phyloP scores from a whole-genome alignment of 1,140 invertebrate species.

The Arion vulgaris region DNA sequence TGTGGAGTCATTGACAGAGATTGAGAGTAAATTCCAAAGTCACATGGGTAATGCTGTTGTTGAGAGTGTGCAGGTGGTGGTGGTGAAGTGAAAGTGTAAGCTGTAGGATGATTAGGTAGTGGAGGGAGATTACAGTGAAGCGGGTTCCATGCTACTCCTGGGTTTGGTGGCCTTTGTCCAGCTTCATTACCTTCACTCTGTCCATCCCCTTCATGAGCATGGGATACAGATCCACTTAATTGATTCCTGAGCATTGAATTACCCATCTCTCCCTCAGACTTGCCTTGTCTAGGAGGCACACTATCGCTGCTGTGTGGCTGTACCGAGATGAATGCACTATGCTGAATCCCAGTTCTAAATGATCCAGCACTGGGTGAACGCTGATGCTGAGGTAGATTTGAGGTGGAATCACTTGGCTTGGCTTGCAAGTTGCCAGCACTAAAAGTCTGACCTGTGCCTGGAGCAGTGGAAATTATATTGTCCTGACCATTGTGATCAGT shows the following conservation, averaged over 20 bases:
- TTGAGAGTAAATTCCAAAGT: slow-evolving; percentile 1
- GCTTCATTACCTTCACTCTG: slow-evolving; percentile 57
- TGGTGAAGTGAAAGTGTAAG: not conserved
- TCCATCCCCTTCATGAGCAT: slow-evolving; percentile 62
- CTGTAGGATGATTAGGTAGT: slow-evolving; percentile 9
- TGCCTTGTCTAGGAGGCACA: slow-evolving; percentile 55
- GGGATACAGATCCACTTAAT: slow-evolving; percentile 52
- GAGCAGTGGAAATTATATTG: not conserved
- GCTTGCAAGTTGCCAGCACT: slow-evolving; percentile 23
- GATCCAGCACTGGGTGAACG: slow-evolving; percentile 61
- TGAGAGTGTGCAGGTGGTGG: slow-evolving; percentile 24
- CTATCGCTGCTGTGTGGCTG: slow-evolving; percentile 62
- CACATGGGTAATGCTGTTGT: slow-evolving; percentile 35
- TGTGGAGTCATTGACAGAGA: not conserved
- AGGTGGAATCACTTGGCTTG: slow-evolving; percentile 42
- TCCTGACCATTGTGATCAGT: slow-evolving; percentile 22
- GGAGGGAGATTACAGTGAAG: slow-evolving; percentile 24
- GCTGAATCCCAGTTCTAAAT: slow-evolving; percentile 52
- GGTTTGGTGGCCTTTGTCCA: slow-evolving; percentile 36
- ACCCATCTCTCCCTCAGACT: slow-evolving; percentile 21
- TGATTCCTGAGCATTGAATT: slow-evolving; percentile 3
- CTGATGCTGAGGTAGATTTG: slow-evolving; percentile 54
- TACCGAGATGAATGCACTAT: slow-evolving; percentile 66
- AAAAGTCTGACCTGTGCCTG: not conserved
- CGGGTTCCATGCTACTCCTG: slow-evolving; percentile 34